Base-by-base conservation (phyloP, 2,797 vertebrate genomes). In the Adrianichthys oophorus region DNA sequence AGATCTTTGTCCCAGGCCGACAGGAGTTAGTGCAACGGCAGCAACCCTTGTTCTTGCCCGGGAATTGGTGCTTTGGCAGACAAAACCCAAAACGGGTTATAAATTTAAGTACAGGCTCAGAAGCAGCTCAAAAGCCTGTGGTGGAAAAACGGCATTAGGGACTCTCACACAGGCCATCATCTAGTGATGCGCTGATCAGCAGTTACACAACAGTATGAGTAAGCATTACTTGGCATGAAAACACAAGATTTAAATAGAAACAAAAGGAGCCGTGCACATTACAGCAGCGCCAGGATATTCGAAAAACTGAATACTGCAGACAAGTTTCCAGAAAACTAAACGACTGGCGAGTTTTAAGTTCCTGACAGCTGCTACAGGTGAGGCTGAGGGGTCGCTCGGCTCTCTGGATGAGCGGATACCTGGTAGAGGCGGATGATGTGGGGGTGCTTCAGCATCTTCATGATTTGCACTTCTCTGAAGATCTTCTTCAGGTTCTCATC, bases 401-500 rank as follows among this genome's bases (percentile, higher is more conserved):
- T 72, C 65, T 62, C 77, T 71, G 79, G 56, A 56, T 18, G 58
- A 61, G 54, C 41, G 32, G 29, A 57, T 82, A 99, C 98, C 98
- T 99, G 97, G 85, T 98, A 98, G 15, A 99, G 90, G 73, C 97
- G 93, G 85, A 99, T 98, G 88, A 99, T 99, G 68, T 99, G 98
- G 0, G 97, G 98, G 79, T 99, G 98, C 84, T 95, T 95, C 68
- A 99, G 91, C 94, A 99, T 93, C 92, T 99, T 99, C 97, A 99
- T 99, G 76, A 99, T 97, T 88, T 99, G 96, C 65, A 99, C 98
- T 82, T 99, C 98, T 76, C 98, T 90, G 85, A 98, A 99, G 71
- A 99, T 99, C 90, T 99, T 99, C 91, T 99, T 99, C 78, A 99
- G 91, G 84, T 99, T 99, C 86, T 99, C 98, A 21, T 99, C 97